These are phyloP conservation scores for Drosophila fulvimacula DNA, from an alignment of 2,888 invertebrate genomes.

Conservation along the genomic window DNA sequence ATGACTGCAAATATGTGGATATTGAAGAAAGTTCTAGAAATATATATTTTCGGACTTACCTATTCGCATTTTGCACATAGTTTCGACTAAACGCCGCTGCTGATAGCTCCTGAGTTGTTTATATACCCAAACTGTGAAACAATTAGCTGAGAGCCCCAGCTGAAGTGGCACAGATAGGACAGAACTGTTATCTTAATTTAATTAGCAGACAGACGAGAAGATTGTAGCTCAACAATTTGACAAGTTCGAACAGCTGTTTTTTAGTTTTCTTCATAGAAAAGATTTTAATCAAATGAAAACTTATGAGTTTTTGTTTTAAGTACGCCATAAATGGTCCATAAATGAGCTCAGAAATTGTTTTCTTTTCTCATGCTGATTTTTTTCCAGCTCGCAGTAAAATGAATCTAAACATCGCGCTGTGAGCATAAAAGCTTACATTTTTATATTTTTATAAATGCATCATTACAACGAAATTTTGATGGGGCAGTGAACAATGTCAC, in stretches of 20 bases:
- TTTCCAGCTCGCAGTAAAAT: conserved; percentile 31
- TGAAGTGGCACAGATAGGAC: conserved; percentile 5
- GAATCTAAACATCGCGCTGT: conserved; percentile 69
- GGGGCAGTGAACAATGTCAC: conserved; percentile 50
- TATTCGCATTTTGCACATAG: conserved; percentile 34
- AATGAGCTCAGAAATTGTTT: conserved; percentile 19
- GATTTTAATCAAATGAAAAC: conserved; percentile 1
- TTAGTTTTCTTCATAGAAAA: neutral
- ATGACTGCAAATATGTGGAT: neutral
- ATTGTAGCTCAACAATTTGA: neutral
- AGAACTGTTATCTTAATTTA: conserved; percentile 16
- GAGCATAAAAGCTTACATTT: conserved; percentile 48
- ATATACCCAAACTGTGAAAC: conserved; percentile 22
- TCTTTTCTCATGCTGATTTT: conserved; percentile 24
- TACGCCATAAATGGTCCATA: conserved; percentile 4
- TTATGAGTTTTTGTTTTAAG: conserved; percentile 1
- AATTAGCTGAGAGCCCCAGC: conserved; percentile 27
- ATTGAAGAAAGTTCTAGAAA: too few species aligned
- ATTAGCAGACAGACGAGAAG: neutral
- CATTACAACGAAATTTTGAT: conserved; percentile 70
- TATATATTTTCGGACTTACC: conserved; percentile 27
- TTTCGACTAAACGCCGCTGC: neutral
- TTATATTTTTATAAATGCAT: conserved; percentile 74
- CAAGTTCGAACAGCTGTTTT: neutral
- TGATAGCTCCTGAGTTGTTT: conserved; percentile 7